Evolutionary conservation across 2,888 invertebrate species (phyloP).

Genomic region (Vesta saturnalis): DNA sequence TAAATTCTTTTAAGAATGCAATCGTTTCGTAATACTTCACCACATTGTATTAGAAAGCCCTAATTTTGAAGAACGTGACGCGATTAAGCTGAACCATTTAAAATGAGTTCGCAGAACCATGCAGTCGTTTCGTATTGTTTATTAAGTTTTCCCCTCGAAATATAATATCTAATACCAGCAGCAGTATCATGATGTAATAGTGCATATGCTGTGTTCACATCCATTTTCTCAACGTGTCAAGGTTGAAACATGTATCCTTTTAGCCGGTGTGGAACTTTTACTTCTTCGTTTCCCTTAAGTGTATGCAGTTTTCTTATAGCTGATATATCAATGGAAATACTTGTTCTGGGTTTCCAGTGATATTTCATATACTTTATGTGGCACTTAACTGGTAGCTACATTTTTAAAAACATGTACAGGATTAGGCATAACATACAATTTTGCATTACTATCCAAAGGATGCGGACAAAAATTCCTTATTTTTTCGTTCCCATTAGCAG

Average conservation of each 20-base stretch:
- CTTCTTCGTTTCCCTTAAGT: neutral
- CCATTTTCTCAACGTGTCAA: slow-evolving; percentile 3
- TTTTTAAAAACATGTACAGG: slow-evolving; percentile 2
- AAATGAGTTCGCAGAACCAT: neutral
- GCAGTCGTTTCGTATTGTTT: slow-evolving; percentile 1
- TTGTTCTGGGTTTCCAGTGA: neutral
- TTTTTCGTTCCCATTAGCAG: neutral
- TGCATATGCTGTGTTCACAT: slow-evolving; percentile 9
- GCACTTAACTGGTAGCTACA: slow-evolving; percentile 6
- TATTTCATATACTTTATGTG: neutral
- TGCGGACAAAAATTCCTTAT: neutral
- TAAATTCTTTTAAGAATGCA: neutral
- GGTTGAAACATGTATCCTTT: slow-evolving; percentile 10
- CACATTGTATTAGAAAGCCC: neutral
- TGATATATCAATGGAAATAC: neutral
- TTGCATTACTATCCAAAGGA: neutral
- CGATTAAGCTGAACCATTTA: neutral
- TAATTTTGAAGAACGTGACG: neutral
- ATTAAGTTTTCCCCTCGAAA: neutral
- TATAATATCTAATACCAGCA: slow-evolving; percentile 1
- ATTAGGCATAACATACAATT: neutral
- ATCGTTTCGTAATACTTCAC: neutral
- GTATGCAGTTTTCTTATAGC: neutral
- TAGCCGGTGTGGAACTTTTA: slow-evolving; percentile 1
- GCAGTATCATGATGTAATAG: slow-evolving; percentile 2